These are phyloP conservation scores for Ophioninae sp. DNA, from an alignment of 2,888 invertebrate species.

Conservation along the genomic window DNA sequence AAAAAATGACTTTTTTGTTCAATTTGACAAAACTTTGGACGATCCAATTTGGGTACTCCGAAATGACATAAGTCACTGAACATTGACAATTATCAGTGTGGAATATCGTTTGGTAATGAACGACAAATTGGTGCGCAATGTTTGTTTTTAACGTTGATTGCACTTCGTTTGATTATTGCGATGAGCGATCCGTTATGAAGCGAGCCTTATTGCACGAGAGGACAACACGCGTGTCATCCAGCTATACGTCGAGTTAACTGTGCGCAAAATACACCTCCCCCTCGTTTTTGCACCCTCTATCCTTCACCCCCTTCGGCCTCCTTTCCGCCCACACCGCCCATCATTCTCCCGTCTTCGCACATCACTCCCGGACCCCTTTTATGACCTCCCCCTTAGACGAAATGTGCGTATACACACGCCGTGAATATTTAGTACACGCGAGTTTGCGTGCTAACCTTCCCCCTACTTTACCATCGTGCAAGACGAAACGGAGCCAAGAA, in stretches of 20 bases:
- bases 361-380: conserved; percentile 36
- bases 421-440: conserved; percentile 76
- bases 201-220: conserved; percentile 31
- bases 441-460: conserved; percentile 77
- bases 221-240: conserved; percentile 55
- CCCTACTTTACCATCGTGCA: conserved; percentile 46
- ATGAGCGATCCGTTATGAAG: conserved; percentile 27
- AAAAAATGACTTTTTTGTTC: background rate
- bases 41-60: background rate
- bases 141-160: background rate
- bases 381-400: conserved; percentile 17
- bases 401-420: conserved; percentile 63
- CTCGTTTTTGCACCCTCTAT: conserved; percentile 15
- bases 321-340: conserved; percentile 20
- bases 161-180: background rate
- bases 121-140: background rate
- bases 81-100: background rate
- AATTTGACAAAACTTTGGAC: background rate
- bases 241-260: conserved; percentile 57
- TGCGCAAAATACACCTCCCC: conserved; percentile 43
- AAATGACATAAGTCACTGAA: background rate
- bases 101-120: background rate
- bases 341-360: conserved; percentile 48
- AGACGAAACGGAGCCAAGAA: conserved; percentile 27
- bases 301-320: background rate